Percentiles rank a stretch among this genome's conserved stretches.
These are phyloP conservation scores for Dunckerocampus dactyliophorus DNA, from an alignment of 2,113 vertebrate genomes.

Conservation along the genomic window DNA sequence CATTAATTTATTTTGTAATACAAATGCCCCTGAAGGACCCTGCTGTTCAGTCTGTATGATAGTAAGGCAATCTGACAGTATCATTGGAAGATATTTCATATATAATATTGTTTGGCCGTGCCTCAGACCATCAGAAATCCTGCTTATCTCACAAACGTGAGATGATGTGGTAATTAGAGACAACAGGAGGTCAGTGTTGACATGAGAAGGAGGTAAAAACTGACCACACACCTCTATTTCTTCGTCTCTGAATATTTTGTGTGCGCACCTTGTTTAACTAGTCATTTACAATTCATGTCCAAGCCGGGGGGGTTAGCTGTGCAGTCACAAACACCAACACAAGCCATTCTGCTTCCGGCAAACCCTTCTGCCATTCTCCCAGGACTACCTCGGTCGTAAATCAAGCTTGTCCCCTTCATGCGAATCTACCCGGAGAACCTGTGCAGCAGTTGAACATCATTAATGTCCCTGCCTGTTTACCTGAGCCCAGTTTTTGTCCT, in stretches of 20 bases:
- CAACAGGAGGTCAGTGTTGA: conserved; percentile 52
- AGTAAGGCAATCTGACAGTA: conserved; percentile 58
- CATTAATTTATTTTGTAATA: no score
- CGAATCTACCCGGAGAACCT: conserved; percentile 51
- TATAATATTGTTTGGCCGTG: conserved; percentile 40
- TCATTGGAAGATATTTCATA: conserved; percentile 63
- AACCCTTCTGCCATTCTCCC: conserved; percentile 47
- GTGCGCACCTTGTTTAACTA: conserved; percentile 22
- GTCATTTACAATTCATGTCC: conserved; percentile 34
- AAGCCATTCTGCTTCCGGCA: conserved; percentile 50
- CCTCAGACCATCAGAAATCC: conserved; percentile 64
- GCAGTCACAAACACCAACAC: conserved; percentile 44
- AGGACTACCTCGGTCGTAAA: conserved; percentile 59
- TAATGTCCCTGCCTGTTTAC: conserved; percentile 64
- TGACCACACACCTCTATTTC: conserved; percentile 19
- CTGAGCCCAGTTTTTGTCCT: conserved; percentile 55
- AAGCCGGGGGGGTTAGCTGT: conserved; percentile 36
- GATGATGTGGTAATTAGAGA: conserved; percentile 60
- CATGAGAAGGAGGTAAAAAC: conserved; percentile 61
- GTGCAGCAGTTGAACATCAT: conserved; percentile 55
- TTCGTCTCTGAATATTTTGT: neutral
- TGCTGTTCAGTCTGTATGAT: conserved; percentile 55
- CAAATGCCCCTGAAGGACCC: conserved; percentile 25
- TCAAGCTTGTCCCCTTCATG: conserved; percentile 59
- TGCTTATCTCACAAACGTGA: conserved; percentile 59